Evolutionary conservation across 2,113 vertebrate genomes (phyloP), one percentile per base, ranked within the genome.

Genomic region (Paraplagusia blochii): DNA sequence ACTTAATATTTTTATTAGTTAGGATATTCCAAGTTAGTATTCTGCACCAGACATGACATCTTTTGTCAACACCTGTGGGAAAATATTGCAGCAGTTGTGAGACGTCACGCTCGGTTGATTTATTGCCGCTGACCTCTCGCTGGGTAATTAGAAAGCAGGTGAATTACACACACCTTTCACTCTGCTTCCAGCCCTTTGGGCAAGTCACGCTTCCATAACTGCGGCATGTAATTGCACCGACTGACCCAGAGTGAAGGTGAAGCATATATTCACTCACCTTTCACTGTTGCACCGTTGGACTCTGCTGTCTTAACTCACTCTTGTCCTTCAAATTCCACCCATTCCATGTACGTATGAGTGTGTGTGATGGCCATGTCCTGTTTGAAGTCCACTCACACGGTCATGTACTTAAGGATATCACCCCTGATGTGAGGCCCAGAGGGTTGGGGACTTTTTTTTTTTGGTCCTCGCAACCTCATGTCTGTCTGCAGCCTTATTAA

Each of bases 401-500:
- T 66, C 58, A 47, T 65, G 58, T 58, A 58, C 44, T 18, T 42
- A 22, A 50, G 67, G 64, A 61, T 19, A 16, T 56, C 69, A 58
- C 59, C 69, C 57, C 63, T 44, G 60, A 72, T 78, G 72, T 79
- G 79, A 82, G 79, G 75, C 79, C 73, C 79, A 66, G 69, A 49
- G 65, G 66, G 58, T 83, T 60, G 60, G 80, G 76, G 82, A 81
- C 75, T 83, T 81, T 71, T 80, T 67, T 84, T 61, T 80, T 66
- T 76, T 87, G 87, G 81, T 80, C 76, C 72, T 76, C 81, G 72
- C 69, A 83, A 79, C 78, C 83, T 85, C 85, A 74, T 81, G 87
- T 87, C 84, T 88, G 86, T 88, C 86, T 81, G 67, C 81, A 40
- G 82, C 66, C 84, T 87, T 88, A 84, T 88, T 90, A 85, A 85